Evolutionary conservation across 2,113 vertebrate genomes (phyloP), one percentile per base, ranked within the genome.

Genomic region (Cyrtonyx montezumae): DNA sequence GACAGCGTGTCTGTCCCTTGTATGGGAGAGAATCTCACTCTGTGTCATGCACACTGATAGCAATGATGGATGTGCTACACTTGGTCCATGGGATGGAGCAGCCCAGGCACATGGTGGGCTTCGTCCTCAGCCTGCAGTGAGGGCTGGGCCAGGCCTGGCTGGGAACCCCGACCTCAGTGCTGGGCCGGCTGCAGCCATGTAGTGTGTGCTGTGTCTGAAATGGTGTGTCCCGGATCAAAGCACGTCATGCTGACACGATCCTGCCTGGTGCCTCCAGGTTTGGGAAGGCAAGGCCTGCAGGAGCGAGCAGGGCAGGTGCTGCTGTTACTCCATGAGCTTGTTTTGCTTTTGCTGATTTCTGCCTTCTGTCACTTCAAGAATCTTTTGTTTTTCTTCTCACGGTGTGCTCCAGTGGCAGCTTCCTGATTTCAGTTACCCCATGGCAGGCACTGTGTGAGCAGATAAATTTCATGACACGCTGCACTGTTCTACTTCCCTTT

Each of bases 161-260:
- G 51, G 25, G 22, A n/a, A 30, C 70, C 23, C 13, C 4, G 32
- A 1, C 36, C 19, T 42, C 2, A 18, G 16, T 55, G 4, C 7
- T 19, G 53, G 20, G 37, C 3, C 7, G 32, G 3, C 42, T 26
- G 0, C 11, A 13, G 8, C 36, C 0, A 30, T 6, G 42, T 12
- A 19, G 28, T 0, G 0, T n/a, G n/a, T 1, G 2, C 7, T 16
- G 6, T 22, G 58, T 21, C 14, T 36, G 10, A 36, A 6, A 26
- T 10, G 5, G 3, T 13, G 11, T 3, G 13, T 49, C 48, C 34
- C 13, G 11, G 21, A 14, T 11, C 42, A 13, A 67, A 74, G 32
- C 19, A 4, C 16, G 40, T 25, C 10, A 0, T 13, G 32, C 5
- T n/a, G 53, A 13, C 9, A 8, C 7, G 19, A 2, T 22, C 45